Base-by-base conservation (phyloP, 2,888 invertebrate genomes). In the Koerneria pararmatus region DNA sequence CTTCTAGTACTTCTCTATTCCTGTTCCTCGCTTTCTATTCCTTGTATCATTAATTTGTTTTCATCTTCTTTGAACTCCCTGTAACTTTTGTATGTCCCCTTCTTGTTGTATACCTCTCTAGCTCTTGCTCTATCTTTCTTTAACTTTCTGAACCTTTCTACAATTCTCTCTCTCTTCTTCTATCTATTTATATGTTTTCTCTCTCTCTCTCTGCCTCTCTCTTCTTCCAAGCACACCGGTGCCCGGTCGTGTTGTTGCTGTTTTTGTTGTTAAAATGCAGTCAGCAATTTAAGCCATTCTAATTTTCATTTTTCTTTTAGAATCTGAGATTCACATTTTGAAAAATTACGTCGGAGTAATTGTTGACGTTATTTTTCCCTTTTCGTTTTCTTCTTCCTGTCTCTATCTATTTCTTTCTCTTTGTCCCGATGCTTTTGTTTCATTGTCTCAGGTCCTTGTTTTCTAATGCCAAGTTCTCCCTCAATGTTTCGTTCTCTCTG, bases 101-200 rank as follows among this genome's bases (percentile, higher is more conserved):
- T 46, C 60, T 27, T 35, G 54, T 35, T 19, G 22, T 35, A 11
- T 24, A 19, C 27, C 31, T 11, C 41, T 31, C 41, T 63, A n/a
- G 19, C 35, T 34, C 31, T 54, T 27, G 53, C 37, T 60, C 68
- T 65, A 27, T 51, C 37, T 65, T 15, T 68, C 65, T 68, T 65
- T 48, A 27, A 54, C 48, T 57, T 61, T 32, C 46, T 48, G 32
- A 4, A 41, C 53, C 46, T 64, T 53, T 51, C 49, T 27, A 31
- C 60, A 27, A 19, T 35, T 32, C 32, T 53, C 31, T 11, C 59
- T 22, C 53, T 32, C 48, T 63, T 56, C 60, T 48, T 61, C 60
- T 60, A 58, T 61, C n/a, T n/a, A 48, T n/a, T 41, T 19, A 15
- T 27, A 48, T 56, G 27, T 29, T 34, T 31, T 56, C 46, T 63